Base-by-base conservation (phyloP, 1,140 invertebrate species). In the Scylla paramamosain region DNA sequence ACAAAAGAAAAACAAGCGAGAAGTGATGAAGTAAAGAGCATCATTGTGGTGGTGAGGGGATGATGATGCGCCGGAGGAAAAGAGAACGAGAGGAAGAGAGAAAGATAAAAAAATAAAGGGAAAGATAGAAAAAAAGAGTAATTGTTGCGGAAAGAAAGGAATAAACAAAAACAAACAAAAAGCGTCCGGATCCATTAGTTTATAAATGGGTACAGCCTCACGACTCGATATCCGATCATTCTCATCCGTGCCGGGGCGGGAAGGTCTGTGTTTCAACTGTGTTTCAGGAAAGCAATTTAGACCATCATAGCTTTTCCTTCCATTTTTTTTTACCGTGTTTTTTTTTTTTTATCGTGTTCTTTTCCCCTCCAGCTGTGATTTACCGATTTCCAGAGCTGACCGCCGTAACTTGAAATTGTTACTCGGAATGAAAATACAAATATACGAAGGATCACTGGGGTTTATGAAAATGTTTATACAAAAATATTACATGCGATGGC, bases 211-310 rank as follows among this genome's bases (percentile, higher is more conserved):
- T 77, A n/a, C 67, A n/a, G 25, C 67, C 67, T n/a, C 67, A 77
- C 67, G 20, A 77, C 7, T 77, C 67, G 67, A 77, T 77, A 20
- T 77, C 67, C 67, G n/a, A 77, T n/a, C 67, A 77, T 77, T 77
- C 20, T 77, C 67, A 77, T 77, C 67, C 12, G 67, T 20, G 67
- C 67, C 4, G n/a, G 20, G 20, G 67, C 20, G 25, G 67, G n/a
- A 77, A n/a, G 67, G 67, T 25, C n/a, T n/a, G 16, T 25, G 67
- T n/a, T 77, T 77, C 67, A n/a, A n/a, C 67, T 77, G 67, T 59
- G 52, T 77, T 77, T 77, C 67, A n/a, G 67, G 67, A 77, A 77
- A 77, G 67, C 67, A 77, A 77, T 77, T 77, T 77, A 77, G 67
- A 20, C 20, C 20, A 77, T 77, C 67, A 77, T n/a, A 77, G 25